A percentile compares a stretch with the other conserved stretches of the same genome.
phyloP scores from a whole-genome alignment of 2,797 vertebrate species.

The Myiotriccus ornatus region DNA sequence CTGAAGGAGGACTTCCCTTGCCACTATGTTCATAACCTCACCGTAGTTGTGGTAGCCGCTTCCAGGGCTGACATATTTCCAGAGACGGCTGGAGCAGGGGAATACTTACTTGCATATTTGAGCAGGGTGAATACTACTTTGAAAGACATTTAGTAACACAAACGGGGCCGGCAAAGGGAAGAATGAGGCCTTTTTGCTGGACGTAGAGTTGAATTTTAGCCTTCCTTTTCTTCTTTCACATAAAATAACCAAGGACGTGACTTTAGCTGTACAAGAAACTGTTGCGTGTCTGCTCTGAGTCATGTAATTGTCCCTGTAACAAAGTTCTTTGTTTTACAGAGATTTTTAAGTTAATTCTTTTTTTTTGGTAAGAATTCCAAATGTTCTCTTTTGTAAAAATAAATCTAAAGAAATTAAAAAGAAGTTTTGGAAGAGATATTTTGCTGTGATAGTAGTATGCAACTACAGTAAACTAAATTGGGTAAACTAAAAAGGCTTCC shows the following conservation, averaged over 20 bases:
- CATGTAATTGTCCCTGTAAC: not conserved
- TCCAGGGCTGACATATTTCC: not conserved
- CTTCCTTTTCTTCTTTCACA: not conserved
- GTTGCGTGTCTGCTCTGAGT: not conserved
- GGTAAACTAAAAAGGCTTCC: not conserved
- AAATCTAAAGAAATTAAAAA: not conserved
- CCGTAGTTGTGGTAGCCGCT: accelerated
- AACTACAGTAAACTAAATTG: not conserved
- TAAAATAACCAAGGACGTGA: not conserved
- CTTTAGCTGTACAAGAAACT: not conserved
- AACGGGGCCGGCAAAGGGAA: not conserved
- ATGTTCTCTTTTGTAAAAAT: not conserved
- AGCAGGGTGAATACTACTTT: not conserved
- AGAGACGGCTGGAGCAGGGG: not conserved
- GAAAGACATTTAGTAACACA: not conserved
- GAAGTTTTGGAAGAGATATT: not conserved
- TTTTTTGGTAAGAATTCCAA: not conserved
- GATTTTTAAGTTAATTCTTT: not conserved
- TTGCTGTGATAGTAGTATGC: not conserved
- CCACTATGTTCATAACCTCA: not conserved
- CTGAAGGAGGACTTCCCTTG: not conserved
- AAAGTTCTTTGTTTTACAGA: not conserved
- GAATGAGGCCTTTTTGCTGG: not conserved
- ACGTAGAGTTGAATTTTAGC: not conserved
- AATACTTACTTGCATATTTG: not conserved